phyloP scores from a whole-genome alignment of 92 coral and sea anemone genomes.

The Muricea muricata region DNA sequence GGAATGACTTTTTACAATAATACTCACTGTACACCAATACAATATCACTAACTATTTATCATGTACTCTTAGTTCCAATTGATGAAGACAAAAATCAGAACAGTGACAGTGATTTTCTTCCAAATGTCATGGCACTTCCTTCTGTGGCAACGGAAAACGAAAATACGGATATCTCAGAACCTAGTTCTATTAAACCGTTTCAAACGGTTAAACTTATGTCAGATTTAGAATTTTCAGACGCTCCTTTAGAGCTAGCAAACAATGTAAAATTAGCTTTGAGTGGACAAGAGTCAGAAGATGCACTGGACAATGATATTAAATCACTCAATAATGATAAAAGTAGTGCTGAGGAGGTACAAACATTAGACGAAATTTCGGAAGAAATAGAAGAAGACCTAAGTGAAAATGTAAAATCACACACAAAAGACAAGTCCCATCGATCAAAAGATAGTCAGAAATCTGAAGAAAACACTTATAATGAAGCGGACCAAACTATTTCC shows the following conservation, averaged over 20 bases:
- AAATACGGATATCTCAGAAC: slow-evolving; percentile 66
- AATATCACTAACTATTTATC: not conserved
- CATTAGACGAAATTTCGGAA: slow-evolving; percentile 86
- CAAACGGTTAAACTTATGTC: slow-evolving; percentile 77
- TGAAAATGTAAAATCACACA: slow-evolving; percentile 30
- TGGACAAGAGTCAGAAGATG: slow-evolving; percentile 49
- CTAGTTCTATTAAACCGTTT: slow-evolving; percentile 67
- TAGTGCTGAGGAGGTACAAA: slow-evolving; percentile 70
- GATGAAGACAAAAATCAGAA: slow-evolving; percentile 9
- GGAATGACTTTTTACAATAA: no score
- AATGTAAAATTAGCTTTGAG: slow-evolving; percentile 54
- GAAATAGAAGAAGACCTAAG: slow-evolving; percentile 80
- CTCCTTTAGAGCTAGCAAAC: not conserved
- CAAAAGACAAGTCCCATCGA: not conserved
- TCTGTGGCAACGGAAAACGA: slow-evolving; percentile 57
- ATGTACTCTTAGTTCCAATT: not conserved
- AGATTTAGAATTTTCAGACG: slow-evolving; percentile 74
- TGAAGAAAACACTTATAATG: not conserved
- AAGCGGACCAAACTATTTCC: slow-evolving; percentile 29
- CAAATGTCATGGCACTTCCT: slow-evolving; percentile 82
- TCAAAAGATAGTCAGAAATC: slow-evolving; percentile 3
- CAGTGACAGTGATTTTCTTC: slow-evolving; percentile 85
- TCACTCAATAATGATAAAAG: slow-evolving; percentile 73
- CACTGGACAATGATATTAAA: slow-evolving; percentile 71
- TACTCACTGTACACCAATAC: not conserved